These are phyloP conservation scores for Scomber japonicus DNA, from an alignment of 2,113 vertebrate species.

Conservation along the genomic window DNA sequence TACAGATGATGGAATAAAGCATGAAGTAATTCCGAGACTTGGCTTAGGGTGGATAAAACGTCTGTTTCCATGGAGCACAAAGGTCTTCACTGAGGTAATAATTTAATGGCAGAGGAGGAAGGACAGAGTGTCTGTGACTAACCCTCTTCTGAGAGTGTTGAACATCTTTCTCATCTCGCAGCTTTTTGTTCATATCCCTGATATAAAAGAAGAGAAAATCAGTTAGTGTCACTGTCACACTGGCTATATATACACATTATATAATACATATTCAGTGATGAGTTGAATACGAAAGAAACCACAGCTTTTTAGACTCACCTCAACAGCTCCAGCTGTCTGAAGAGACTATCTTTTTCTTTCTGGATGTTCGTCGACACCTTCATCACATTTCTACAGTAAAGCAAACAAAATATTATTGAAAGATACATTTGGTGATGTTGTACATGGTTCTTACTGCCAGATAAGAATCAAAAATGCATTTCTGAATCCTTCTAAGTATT, in stretches of 20 bases:
- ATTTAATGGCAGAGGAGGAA: constrained; percentile 72
- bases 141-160: constrained; percentile 90
- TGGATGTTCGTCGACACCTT: constrained; percentile 96
- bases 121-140: constrained; percentile 84
- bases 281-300: not conserved
- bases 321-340: constrained; percentile 92
- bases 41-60: constrained; percentile 79
- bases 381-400: constrained; percentile 86
- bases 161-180: constrained; percentile 93
- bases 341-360: constrained; percentile 94
- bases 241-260: not conserved
- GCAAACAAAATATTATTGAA: not conserved
- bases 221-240: not conserved
- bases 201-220: constrained; percentile 28
- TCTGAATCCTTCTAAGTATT: too few species aligned
- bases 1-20: constrained; percentile 44
- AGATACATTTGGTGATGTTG: too few species aligned
- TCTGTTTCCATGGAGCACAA: constrained; percentile 70
- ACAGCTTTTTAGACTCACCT: constrained; percentile 81
- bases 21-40: constrained; percentile 34
- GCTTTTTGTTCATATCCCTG: constrained; percentile 95
- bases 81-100: constrained; percentile 83
- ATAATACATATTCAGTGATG: not conserved
- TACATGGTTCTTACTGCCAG: too few species aligned
- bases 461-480: too few species aligned